These are phyloP conservation scores for Ia io DNA, from an alignment of 2,113 vertebrate species.

Conservation along the genomic window DNA sequence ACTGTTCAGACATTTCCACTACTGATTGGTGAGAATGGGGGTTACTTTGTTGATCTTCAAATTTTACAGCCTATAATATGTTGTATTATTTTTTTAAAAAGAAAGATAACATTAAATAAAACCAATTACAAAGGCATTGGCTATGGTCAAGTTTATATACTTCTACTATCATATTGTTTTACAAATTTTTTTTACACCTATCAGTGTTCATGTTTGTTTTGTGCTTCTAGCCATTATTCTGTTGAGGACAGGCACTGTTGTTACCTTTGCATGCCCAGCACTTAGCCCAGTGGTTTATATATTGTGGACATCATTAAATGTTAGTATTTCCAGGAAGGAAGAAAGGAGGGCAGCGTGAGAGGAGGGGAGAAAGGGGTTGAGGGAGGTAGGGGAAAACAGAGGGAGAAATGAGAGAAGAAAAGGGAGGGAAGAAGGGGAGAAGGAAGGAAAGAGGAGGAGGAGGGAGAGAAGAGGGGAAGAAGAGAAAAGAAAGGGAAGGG, in stretches of 20 bases:
- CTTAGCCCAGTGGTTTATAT: neutral
- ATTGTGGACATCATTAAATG: neutral
- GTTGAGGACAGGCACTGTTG: neutral
- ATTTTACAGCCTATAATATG: neutral
- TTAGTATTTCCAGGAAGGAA: slow-evolving; percentile 33
- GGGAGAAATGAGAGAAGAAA: neutral
- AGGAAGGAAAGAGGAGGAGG: no score
- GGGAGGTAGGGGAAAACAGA: neutral
- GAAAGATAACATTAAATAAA: neutral
- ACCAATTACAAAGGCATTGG: neutral
- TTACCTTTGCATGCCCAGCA: neutral
- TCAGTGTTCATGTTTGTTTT: neutral
- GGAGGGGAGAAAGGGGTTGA: slow-evolving; percentile 58
- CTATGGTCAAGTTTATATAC: neutral
- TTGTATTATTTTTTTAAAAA: neutral
- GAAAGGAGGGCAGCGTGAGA: neutral
- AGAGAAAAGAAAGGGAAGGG: neutral
- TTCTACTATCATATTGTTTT: neutral
- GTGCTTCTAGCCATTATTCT: neutral
- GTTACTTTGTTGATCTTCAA: neutral
- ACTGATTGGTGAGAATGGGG: neutral
- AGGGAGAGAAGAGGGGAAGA: no score
- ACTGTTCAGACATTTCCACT: neutral
- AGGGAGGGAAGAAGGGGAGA: no score
- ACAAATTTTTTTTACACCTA: neutral